Evolutionary conservation across 2,113 vertebrate species (phyloP).

Genomic region (Butorides virescens): DNA sequence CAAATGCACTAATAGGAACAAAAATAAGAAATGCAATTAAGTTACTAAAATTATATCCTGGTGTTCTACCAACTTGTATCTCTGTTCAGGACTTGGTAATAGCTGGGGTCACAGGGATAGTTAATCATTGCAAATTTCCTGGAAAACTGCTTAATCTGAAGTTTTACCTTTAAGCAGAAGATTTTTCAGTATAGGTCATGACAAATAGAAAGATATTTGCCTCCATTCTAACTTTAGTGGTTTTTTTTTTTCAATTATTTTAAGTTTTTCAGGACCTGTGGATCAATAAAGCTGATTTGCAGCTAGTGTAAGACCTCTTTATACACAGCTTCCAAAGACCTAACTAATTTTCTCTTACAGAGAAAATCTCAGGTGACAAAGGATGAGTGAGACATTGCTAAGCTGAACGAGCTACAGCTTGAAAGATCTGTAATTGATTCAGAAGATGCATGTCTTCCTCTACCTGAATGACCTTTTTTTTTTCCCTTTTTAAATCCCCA

Average conservation of each 20-base stretch:
- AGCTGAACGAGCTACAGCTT: neutral
- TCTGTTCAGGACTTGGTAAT: neutral
- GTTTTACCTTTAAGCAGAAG: neutral
- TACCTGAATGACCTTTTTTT: neutral
- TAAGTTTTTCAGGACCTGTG: neutral
- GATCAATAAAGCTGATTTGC: conserved; percentile 10
- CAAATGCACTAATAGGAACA: neutral
- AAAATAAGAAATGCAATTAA: neutral
- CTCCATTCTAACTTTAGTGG: neutral
- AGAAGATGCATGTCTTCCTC: neutral
- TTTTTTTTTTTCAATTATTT: neutral
- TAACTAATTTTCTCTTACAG: neutral
- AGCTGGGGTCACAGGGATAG: accelerated
- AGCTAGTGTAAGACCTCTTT: neutral
- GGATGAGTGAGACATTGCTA: neutral
- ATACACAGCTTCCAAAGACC: neutral
- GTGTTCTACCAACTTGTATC: neutral
- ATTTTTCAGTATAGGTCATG: neutral
- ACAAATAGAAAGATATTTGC: neutral
- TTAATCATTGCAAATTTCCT: neutral
- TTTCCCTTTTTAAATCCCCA: neutral
- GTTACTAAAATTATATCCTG: neutral
- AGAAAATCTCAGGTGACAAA: neutral
- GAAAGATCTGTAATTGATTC: neutral
- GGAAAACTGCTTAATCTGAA: neutral